These are phyloP conservation scores for Nebria brevicollis DNA, from an alignment of 2,888 invertebrate genomes.

Conservation along the genomic window DNA sequence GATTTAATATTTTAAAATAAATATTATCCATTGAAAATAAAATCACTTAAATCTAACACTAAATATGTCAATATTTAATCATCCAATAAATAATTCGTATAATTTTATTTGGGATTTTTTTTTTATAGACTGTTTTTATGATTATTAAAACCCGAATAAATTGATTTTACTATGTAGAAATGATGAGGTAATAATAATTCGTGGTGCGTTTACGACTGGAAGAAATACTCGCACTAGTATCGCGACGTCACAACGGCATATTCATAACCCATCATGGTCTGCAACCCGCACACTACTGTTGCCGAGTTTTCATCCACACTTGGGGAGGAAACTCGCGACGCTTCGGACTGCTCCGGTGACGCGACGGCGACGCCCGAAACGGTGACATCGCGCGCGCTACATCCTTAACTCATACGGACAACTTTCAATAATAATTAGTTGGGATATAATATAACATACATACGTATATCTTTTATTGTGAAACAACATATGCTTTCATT, in stretches of 20 bases:
- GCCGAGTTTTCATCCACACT: conserved; percentile 59
- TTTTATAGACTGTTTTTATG: background rate
- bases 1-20: background rate
- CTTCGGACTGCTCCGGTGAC: conserved; percentile 50
- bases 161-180: background rate
- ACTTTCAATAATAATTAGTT: conserved; percentile 37
- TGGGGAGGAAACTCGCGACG: conserved; percentile 58
- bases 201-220: background rate
- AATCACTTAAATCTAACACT: background rate
- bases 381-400: conserved; percentile 26
- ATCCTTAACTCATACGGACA: conserved; percentile 24
- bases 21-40: background rate
- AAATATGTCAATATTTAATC: background rate
- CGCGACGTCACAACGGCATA: conserved; percentile 38
- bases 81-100: background rate
- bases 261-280: conserved; percentile 54
- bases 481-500: background rate
- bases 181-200: background rate
- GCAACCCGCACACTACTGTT: conserved; percentile 60
- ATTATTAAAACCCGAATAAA: background rate
- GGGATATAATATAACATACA: conserved; percentile 13
- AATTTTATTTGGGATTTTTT: background rate
- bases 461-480: background rate
- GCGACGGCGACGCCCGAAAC: conserved; percentile 48
- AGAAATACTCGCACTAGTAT: conserved; percentile 47